Conservation (phyloP, 1,140 invertebrate genomes). For the Procambarus clarkii region DNA sequence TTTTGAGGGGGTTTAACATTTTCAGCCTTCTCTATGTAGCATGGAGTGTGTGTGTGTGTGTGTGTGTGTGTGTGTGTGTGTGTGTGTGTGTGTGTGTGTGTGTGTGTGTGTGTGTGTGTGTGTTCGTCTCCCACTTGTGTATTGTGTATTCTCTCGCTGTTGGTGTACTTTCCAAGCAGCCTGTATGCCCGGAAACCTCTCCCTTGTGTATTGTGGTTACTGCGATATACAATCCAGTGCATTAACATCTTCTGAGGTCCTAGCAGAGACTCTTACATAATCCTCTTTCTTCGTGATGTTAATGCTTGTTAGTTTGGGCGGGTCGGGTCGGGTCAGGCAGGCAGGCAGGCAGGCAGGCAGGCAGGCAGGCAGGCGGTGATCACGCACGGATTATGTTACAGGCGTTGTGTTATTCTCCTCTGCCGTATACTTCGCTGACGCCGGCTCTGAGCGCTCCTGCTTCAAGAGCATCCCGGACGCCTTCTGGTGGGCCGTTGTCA, state of each 20-base stretch:
- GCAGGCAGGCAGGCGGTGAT: slow-evolving; percentile 4
- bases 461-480: slow-evolving; percentile 85
- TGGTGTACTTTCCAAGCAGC: no score
- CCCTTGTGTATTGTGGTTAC: background rate
- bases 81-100: slow-evolving; percentile 11
- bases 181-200: background rate
- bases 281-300: background rate
- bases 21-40: no score
- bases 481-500: slow-evolving; percentile 99
- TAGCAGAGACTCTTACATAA: background rate
- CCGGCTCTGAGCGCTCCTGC: slow-evolving; percentile 95
- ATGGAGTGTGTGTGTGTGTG: slow-evolving; percentile 15
- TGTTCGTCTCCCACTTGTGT: background rate
- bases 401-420: slow-evolving; percentile 98
- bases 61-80: slow-evolving; percentile 14
- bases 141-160: background rate
- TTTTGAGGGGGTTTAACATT: background rate
- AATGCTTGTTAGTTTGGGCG: background rate
- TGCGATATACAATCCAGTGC: background rate
- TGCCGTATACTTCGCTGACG: slow-evolving; percentile 99
- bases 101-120: slow-evolving; percentile 47
- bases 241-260: no score
- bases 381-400: slow-evolving; percentile 78
- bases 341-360: slow-evolving; percentile 11
- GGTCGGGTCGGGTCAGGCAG: background rate